Evolutionary conservation across 2,888 invertebrate species (phyloP).

Genomic region (Ophonus ardosiacus): DNA sequence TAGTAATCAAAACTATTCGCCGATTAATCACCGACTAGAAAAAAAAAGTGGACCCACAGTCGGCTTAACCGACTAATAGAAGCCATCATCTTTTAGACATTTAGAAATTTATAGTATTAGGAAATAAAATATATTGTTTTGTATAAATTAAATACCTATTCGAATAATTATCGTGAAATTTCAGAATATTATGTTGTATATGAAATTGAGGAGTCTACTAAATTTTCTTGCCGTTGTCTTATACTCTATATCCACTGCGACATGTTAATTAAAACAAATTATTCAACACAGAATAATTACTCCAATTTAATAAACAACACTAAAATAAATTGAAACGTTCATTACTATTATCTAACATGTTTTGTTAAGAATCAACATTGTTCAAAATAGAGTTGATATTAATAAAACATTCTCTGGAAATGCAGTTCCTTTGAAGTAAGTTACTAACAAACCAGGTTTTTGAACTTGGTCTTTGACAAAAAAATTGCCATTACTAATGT

Average conservation of each 20-base stretch:
- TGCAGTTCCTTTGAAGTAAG: slow-evolving; percentile 35
- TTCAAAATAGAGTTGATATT: not conserved
- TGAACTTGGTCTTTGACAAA: slow-evolving; percentile 28
- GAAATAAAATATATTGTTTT: too few species aligned
- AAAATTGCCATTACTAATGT: slow-evolving; percentile 27
- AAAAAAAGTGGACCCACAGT: too few species aligned
- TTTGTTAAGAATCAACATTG: slow-evolving; percentile 20
- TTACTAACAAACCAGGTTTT: slow-evolving; percentile 31
- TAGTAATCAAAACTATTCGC: too few species aligned
- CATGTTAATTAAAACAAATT: slow-evolving; percentile 40
- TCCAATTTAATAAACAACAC: slow-evolving; percentile 20
- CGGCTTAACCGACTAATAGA: too few species aligned
- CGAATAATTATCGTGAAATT: not conserved
- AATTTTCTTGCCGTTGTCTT: not conserved
- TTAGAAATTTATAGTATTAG: too few species aligned
- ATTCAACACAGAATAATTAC: not conserved
- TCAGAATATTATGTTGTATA: not conserved
- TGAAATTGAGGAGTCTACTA: not conserved
- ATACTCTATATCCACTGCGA: not conserved
- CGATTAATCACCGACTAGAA: too few species aligned
- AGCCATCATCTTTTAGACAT: too few species aligned
- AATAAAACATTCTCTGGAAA: slow-evolving; percentile 3
- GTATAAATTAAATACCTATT: too few species aligned
- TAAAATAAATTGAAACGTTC: slow-evolving; percentile 26
- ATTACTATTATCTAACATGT: not conserved